Conservation (phyloP, 92 coral and sea anemone genomes). For the Parazoanthus swiftii region DNA sequence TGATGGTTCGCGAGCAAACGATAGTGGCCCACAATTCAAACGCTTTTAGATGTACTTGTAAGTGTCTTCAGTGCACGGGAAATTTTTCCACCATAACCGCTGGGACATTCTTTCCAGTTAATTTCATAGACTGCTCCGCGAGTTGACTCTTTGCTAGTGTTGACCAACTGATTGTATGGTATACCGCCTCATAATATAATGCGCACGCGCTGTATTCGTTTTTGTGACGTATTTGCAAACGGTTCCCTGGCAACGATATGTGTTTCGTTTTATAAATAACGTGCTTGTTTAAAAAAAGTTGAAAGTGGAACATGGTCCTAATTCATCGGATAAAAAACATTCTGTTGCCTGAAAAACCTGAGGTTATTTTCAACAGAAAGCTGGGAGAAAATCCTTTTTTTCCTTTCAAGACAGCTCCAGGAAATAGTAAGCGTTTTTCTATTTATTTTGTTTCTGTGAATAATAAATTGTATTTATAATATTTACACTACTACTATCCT, state of each 20-base stretch:
- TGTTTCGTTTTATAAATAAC: background rate
- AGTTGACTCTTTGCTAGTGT: no score
- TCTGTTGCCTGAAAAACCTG: constrained; percentile 35
- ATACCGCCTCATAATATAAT: no score
- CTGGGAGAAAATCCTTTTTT: constrained; percentile 28
- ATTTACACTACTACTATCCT: no score
- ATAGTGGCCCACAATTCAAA: no score
- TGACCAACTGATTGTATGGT: no score
- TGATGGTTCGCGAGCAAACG: no score
- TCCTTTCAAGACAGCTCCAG: constrained; percentile 19
- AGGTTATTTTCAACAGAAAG: constrained; percentile 31
- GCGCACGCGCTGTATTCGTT: background rate
- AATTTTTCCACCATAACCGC: no score
- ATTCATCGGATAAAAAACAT: constrained; percentile 6
- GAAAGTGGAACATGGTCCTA: constrained; percentile 14
- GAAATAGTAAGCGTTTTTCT: constrained; percentile 19
- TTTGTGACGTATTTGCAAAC: background rate
- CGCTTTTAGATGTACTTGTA: no score
- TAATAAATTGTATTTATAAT: background rate
- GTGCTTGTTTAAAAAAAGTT: no score
- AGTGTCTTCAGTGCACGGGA: no score
- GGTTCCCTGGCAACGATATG: background rate
- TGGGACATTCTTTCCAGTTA: no score
- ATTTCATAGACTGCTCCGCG: no score
- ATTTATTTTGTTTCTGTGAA: background rate